These are phyloP conservation scores for Drosophila flavopinicola DNA, from an alignment of 2,888 invertebrate species.

Conservation along the genomic window DNA sequence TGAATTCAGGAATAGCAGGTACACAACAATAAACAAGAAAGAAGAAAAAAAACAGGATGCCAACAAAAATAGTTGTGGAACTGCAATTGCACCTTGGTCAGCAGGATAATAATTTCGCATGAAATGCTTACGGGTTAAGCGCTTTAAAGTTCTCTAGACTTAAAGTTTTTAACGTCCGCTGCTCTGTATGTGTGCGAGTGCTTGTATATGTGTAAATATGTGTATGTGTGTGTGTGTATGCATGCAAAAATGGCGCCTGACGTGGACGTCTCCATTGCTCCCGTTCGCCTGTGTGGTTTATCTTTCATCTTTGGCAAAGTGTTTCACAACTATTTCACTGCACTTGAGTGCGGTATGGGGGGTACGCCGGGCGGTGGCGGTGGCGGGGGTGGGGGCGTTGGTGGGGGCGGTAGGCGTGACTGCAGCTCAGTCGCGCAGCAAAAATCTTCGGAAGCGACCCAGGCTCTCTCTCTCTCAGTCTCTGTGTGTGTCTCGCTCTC, in stretches of 20 bases:
- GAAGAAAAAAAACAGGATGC: not conserved
- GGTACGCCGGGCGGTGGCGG: not conserved
- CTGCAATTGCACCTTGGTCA: conserved; percentile 31
- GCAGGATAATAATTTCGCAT: conserved; percentile 8
- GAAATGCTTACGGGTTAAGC: conserved; percentile 21
- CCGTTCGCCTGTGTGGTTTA: conserved; percentile 58
- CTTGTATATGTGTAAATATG: not conserved
- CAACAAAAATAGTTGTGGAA: conserved; percentile 1
- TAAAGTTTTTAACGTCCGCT: conserved; percentile 16
- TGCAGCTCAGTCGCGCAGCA: conserved; percentile 57
- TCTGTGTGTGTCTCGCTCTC: too few relatives aligned
- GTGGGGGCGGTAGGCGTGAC: conserved; percentile 1
- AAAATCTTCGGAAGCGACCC: conserved; percentile 59
- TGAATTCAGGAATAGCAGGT: conserved; percentile 2
- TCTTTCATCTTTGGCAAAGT: conserved; percentile 81
- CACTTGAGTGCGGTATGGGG: conserved; percentile 62
- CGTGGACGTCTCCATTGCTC: conserved; percentile 38
- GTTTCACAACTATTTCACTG: conserved; percentile 78
- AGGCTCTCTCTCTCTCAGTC: not conserved
- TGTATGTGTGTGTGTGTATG: conserved; percentile 1
- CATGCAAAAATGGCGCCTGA: conserved; percentile 55
- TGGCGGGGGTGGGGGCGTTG: not conserved
- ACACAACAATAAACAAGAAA: not conserved
- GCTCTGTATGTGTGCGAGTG: not conserved
- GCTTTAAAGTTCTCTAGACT: conserved; percentile 40